These are phyloP conservation scores for Hybognathus amarus DNA, from an alignment of 2,797 vertebrate genomes.

Conservation along the genomic window DNA sequence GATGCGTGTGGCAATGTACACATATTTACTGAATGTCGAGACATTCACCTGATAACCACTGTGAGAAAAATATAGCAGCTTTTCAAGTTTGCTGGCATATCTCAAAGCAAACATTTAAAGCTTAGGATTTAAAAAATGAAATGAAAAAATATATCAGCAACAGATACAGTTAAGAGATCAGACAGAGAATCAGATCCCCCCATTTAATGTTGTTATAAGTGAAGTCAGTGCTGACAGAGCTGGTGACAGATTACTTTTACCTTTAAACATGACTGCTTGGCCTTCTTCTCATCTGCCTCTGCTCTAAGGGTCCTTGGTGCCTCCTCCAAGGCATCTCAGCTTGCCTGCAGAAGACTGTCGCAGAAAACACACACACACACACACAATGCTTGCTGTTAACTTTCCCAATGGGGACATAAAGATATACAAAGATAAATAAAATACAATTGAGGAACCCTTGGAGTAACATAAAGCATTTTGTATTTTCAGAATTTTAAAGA, in stretches of 20 bases:
- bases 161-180: slow-evolving; percentile 11
- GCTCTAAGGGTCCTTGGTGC: slow-evolving; percentile 69
- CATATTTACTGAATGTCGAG: slow-evolving; percentile 18
- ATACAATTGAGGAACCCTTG: not conserved
- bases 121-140: slow-evolving; percentile 19
- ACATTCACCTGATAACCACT: slow-evolving; percentile 24
- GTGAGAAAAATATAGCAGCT: not conserved
- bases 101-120: slow-evolving; percentile 31
- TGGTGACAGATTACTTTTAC: slow-evolving; percentile 37
- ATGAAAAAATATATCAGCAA: not conserved
- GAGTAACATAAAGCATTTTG: not conserved
- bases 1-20: not conserved
- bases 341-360: slow-evolving; percentile 72
- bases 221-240: slow-evolving; percentile 37
- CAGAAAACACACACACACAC: slow-evolving; percentile 30
- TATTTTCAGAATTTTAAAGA: not conserved
- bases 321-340: slow-evolving; percentile 70
- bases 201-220: slow-evolving; percentile 31
- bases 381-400: not conserved
- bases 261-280: slow-evolving; percentile 33
- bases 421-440: not conserved
- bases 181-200: slow-evolving; percentile 21
- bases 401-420: not conserved
- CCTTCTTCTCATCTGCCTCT: slow-evolving; percentile 60
- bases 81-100: slow-evolving; percentile 22